Percentiles rank a stretch among this genome's conserved stretches.
Evolutionary conservation across 2,113 vertebrate species (phyloP).

Genomic region (Pagrus major): DNA sequence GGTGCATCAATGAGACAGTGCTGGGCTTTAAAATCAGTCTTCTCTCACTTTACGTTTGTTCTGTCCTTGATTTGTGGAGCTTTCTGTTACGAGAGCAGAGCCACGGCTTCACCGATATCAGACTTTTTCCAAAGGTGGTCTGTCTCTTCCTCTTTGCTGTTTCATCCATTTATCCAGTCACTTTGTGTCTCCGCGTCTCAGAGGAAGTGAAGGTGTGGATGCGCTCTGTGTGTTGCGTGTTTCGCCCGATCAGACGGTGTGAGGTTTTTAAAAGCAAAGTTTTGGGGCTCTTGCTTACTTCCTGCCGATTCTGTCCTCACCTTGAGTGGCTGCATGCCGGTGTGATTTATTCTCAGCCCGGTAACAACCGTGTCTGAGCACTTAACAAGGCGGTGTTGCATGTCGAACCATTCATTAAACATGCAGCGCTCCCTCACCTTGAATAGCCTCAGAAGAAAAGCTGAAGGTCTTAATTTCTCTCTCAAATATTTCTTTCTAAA

Average conservation of each 20-base stretch:
- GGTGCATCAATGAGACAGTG: not conserved
- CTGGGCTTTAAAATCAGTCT: not conserved
- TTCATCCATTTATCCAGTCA: conserved; percentile 21
- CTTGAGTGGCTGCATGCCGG: not conserved
- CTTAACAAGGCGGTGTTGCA: not conserved
- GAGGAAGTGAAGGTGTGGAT: conserved; percentile 20
- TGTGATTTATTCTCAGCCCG: conserved; percentile 17
- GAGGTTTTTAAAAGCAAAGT: conserved; percentile 43
- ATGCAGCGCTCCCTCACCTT: not conserved
- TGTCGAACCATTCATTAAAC: not conserved
- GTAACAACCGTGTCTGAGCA: conserved; percentile 2
- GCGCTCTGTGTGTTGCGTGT: not conserved
- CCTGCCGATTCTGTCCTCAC: not conserved
- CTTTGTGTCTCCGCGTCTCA: conserved; percentile 1
- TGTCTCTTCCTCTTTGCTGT: not conserved
- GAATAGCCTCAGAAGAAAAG: not conserved
- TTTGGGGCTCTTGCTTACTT: not conserved
- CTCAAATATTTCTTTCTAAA: too few species aligned
- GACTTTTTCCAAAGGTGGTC: not conserved
- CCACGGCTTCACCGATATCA: not conserved
- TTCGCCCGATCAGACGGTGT: not conserved
- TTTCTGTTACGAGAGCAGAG: not conserved
- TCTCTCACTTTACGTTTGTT: conserved; percentile 15
- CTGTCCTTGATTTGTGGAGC: not conserved
- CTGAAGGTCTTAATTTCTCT: not conserved